Evolutionary conservation across 2,113 vertebrate species (phyloP).

Genomic region (Daboia siamensis): DNA sequence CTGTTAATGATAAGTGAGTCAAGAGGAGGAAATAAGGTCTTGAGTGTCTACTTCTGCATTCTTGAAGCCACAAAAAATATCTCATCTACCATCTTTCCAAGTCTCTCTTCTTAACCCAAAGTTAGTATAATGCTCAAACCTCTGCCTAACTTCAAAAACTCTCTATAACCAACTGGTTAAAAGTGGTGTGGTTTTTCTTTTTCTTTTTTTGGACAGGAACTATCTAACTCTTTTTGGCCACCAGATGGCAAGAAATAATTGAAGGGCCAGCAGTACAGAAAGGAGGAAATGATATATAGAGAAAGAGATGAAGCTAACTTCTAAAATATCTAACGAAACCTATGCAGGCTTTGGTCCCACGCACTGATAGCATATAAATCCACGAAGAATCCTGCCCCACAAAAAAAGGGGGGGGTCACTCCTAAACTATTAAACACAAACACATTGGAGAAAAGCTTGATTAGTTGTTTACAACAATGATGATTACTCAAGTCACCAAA

Average conservation of each 20-base stretch:
- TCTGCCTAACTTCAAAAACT: neutral
- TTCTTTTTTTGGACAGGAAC: neutral
- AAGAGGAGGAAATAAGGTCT: neutral
- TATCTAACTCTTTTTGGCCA: neutral
- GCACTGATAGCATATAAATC: neutral
- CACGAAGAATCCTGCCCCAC: neutral
- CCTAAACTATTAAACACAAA: neutral
- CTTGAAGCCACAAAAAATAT: neutral
- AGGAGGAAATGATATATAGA: neutral
- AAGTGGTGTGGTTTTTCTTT: neutral
- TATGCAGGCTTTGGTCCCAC: neutral
- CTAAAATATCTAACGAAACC: neutral
- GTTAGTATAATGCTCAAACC: neutral
- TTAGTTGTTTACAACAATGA: neutral
- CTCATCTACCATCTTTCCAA: neutral
- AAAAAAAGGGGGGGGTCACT: neutral
- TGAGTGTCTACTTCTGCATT: constrained; percentile 16
- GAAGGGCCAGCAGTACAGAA: neutral
- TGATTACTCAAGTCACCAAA: neutral
- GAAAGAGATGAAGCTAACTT: neutral
- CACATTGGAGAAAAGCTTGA: neutral
- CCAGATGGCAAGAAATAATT: neutral
- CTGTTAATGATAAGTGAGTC: neutral
- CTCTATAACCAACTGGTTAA: neutral
- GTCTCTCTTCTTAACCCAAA: neutral